A percentile compares a stretch with the other conserved stretches of the same genome.
Conservation (phyloP, 92 coral and sea anemone species). For the Zoanthus sansibaricus region DNA sequence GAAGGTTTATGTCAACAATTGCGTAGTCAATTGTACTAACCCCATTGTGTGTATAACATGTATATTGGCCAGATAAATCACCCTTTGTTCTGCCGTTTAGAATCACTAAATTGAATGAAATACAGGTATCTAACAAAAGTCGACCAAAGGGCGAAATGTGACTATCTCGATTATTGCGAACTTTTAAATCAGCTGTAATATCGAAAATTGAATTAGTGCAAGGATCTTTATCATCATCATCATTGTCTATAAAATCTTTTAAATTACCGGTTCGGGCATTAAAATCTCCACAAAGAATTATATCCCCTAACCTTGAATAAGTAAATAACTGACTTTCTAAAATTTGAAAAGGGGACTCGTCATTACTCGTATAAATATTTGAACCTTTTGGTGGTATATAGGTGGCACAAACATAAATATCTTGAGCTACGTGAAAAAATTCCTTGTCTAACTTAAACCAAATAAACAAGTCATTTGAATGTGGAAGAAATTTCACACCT, state of each 20-base stretch:
- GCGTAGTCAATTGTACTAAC: slow-evolving; percentile 61
- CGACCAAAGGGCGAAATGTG: not conserved
- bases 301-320: not conserved
- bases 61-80: slow-evolving; percentile 57
- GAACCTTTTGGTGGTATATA: not conserved
- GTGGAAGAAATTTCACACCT: not conserved
- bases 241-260: no score
- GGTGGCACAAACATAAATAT: not conserved
- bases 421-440: not conserved
- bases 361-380: not conserved
- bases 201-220: no score
- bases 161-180: no score
- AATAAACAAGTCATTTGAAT: not conserved
- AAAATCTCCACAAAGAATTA: slow-evolving; percentile 1
- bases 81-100: slow-evolving; percentile 62
- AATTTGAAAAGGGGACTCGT: not conserved
- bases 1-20: slow-evolving; percentile 22
- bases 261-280: not conserved
- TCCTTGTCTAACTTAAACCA: not conserved
- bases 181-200: no score
- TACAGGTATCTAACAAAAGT: slow-evolving; percentile 8
- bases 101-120: slow-evolving; percentile 9
- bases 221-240: no score
- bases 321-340: slow-evolving; percentile 1
- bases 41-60: slow-evolving; percentile 61